Evolutionary conservation across 2,888 invertebrate species (phyloP).

Genomic region (Dinocampus coccinellae): DNA sequence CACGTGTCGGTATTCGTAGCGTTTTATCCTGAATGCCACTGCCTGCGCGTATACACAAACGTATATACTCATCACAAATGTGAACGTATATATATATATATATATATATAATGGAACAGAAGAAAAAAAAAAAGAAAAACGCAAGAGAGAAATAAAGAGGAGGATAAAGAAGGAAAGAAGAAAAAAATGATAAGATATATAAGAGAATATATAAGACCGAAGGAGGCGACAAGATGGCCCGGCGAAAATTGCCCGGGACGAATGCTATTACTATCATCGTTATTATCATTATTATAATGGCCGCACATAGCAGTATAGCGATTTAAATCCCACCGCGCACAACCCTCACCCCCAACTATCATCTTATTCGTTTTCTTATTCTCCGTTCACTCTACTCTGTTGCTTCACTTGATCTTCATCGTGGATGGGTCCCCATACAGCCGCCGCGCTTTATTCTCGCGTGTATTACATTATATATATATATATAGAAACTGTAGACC

Average conservation of each 20-base stretch:
- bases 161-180: too few relatives aligned
- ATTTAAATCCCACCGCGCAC: conserved; percentile 16
- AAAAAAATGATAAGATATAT: not conserved
- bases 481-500: conserved; percentile 33
- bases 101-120: too few relatives aligned
- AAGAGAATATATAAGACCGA: not conserved
- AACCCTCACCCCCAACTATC: not conserved
- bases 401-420: conserved; percentile 20
- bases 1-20: conserved; percentile 14
- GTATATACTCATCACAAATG: not conserved
- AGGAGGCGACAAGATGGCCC: conserved; percentile 43
- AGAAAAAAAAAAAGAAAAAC: too few relatives aligned
- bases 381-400: conserved; percentile 25
- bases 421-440: conserved; percentile 31
- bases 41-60: not conserved
- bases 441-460: conserved; percentile 44
- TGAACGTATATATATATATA: not conserved
- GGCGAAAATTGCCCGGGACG: conserved; percentile 47
- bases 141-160: too few relatives aligned
- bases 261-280: conserved; percentile 47
- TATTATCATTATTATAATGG: conserved; percentile 48
- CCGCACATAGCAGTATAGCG: conserved; percentile 37
- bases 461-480: conserved; percentile 37
- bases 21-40: conserved; percentile 14
- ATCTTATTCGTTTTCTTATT: not conserved